Evolutionary conservation across 2,113 vertebrate species (phyloP).

Genomic region (Microtus ochrogaster): DNA sequence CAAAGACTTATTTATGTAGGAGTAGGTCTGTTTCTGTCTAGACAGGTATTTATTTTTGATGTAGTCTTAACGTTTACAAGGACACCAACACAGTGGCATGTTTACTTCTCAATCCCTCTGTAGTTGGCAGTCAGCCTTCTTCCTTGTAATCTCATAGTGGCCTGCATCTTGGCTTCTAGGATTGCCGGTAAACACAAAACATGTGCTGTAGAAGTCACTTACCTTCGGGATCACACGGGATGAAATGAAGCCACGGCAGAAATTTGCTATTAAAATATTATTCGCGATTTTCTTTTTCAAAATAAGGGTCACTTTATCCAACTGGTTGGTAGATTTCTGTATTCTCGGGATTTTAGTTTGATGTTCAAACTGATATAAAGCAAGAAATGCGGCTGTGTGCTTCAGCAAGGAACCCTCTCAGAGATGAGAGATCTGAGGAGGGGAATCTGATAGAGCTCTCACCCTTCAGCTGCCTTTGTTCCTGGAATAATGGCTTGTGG

Average conservation of each 20-base stretch:
- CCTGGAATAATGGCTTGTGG: constrained; percentile 50
- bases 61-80: constrained; percentile 23
- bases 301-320: constrained; percentile 48
- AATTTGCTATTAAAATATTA: constrained; percentile 62
- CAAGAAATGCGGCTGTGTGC: constrained; percentile 52
- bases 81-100: neutral
- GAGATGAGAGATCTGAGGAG: constrained; percentile 59
- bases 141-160: neutral
- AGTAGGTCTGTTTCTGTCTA: neutral
- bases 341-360: constrained; percentile 40
- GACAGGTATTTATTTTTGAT: neutral
- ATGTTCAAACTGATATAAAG: constrained; percentile 11
- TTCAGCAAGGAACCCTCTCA: constrained; percentile 62
- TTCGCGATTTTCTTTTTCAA: constrained; percentile 62
- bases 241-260: neutral
- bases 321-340: neutral
- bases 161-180: rapidly evolving
- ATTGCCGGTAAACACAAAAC: neutral
- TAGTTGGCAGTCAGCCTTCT: neutral
- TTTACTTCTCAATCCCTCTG: neutral
- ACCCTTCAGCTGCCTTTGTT: constrained; percentile 6
- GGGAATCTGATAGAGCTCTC: constrained; percentile 44
- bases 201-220: neutral
- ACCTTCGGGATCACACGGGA: neutral
- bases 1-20: neutral